Percentiles rank a stretch among this genome's conserved stretches.
These are phyloP conservation scores for Sanderia malayensis DNA, from an alignment of 30 jellyfish, hydroid and myxozoan genomes.

Conservation along the genomic window DNA sequence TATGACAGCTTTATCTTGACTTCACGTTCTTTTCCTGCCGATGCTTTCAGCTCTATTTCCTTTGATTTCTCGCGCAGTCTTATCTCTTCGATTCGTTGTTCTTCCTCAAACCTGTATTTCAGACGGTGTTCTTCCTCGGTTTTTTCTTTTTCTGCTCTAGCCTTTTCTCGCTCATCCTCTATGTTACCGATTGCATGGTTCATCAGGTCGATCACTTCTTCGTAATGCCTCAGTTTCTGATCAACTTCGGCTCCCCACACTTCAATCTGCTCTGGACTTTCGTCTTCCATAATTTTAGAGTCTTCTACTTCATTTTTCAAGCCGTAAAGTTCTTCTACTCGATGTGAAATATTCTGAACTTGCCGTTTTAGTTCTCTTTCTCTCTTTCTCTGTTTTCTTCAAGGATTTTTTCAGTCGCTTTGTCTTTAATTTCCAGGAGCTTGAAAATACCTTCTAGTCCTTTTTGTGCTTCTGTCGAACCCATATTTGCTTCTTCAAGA, in stretches of 20 bases:
- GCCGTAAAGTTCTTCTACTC: background rate
- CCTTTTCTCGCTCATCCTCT: slow-evolving; percentile 8
- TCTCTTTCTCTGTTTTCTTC: slow-evolving; percentile 5
- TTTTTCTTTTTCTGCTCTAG: background rate
- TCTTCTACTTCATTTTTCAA: background rate
- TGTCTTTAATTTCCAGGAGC: slow-evolving; percentile 20
- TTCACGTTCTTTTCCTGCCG: background rate
- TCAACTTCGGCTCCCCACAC: slow-evolving; percentile 26
- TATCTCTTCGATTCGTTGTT: slow-evolving; percentile 18
- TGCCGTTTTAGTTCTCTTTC: slow-evolving; percentile 2
- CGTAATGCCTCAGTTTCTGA: background rate
- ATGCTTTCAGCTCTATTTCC: slow-evolving; percentile 10
- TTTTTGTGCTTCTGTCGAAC: background rate
- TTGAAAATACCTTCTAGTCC: slow-evolving; percentile 3
- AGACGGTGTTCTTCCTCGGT: slow-evolving; percentile 5
- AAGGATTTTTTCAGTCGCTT: slow-evolving; percentile 6
- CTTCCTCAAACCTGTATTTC: background rate
- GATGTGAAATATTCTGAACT: background rate
- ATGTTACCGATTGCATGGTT: background rate
- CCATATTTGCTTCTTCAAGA: too few species aligned
- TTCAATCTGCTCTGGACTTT: slow-evolving; percentile 10
- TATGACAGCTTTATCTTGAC: slow-evolving; percentile 2
- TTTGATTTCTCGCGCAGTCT: background rate
- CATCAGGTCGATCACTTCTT: background rate
- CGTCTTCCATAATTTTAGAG: slow-evolving; percentile 6